Conservation (phyloP, 2,888 invertebrate genomes). For the Augiades crinisus region DNA sequence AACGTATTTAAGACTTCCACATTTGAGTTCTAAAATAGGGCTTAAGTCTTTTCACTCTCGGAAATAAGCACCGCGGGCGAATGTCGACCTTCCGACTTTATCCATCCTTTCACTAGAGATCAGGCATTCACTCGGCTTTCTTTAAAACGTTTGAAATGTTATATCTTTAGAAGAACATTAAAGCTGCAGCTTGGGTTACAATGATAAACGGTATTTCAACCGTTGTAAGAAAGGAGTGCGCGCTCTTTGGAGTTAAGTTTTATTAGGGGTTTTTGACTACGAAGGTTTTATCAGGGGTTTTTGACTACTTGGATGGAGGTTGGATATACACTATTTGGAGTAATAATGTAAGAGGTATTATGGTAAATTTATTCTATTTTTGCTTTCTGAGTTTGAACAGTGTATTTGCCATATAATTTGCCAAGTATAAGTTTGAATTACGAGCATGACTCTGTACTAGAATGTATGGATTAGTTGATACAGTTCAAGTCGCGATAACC, state of each 20-base stretch:
- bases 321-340: no score
- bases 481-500: no score
- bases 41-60: slow-evolving; percentile 17
- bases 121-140: slow-evolving; percentile 25
- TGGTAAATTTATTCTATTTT: no score
- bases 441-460: no score
- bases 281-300: neutral
- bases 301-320: no score
- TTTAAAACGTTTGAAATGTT: slow-evolving; percentile 22
- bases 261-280: neutral
- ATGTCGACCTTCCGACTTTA: slow-evolving; percentile 22
- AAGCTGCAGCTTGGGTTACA: slow-evolving; percentile 1
- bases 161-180: slow-evolving; percentile 14
- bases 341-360: no score
- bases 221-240: no score
- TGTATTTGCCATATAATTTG: no score
- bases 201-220: neutral
- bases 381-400: no score
- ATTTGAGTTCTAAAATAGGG: slow-evolving; percentile 17
- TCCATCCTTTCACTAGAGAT: slow-evolving; percentile 23
- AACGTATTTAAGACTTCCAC: slow-evolving; percentile 5
- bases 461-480: no score
- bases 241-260: neutral
- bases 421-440: no score
- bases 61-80: slow-evolving; percentile 20